A percentile compares a stretch with the other conserved stretches of the same genome.
Conservation (phyloP, 1,140 invertebrate genomes). For the Eciton burchellii region DNA sequence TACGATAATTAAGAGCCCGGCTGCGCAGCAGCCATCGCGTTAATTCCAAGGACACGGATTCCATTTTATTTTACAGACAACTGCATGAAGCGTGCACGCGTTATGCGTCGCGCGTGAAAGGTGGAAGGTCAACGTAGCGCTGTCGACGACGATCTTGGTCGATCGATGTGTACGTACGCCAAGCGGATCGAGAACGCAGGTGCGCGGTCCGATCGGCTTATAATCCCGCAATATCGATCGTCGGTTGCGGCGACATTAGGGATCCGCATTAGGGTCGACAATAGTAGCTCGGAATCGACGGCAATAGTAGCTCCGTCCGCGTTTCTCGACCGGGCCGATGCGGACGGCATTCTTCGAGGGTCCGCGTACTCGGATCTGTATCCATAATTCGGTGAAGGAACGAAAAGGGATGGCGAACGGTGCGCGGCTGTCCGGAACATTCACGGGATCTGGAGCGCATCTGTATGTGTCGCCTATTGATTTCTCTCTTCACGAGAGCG, state of each 20-base stretch:
- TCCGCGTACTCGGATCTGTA: constrained; percentile 6
- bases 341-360: constrained; percentile 27
- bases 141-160: neutral
- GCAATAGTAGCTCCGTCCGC: constrained; percentile 25
- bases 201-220: neutral
- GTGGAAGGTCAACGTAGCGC: neutral
- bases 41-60: neutral
- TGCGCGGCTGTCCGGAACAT: constrained; percentile 32
- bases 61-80: neutral
- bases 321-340: constrained; percentile 2
- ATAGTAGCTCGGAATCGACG: constrained; percentile 34
- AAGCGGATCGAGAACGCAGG: neutral
- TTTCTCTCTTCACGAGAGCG: constrained; percentile 39
- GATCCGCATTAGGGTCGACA: constrained; percentile 28
- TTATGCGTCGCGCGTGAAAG: neutral
- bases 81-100: neutral
- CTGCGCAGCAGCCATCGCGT: neutral
- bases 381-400: constrained; percentile 53
- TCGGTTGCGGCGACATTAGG: constrained; percentile 28
- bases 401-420: neutral
- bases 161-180: neutral
- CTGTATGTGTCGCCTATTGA: constrained; percentile 57
- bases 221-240: constrained; percentile 10
- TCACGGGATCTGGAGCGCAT: constrained; percentile 57
- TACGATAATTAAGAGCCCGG: neutral